Evolutionary conservation across 1,140 invertebrate species (phyloP), one percentile per base, ranked within the genome.

Genomic region (Rhagoletis zephyria): DNA sequence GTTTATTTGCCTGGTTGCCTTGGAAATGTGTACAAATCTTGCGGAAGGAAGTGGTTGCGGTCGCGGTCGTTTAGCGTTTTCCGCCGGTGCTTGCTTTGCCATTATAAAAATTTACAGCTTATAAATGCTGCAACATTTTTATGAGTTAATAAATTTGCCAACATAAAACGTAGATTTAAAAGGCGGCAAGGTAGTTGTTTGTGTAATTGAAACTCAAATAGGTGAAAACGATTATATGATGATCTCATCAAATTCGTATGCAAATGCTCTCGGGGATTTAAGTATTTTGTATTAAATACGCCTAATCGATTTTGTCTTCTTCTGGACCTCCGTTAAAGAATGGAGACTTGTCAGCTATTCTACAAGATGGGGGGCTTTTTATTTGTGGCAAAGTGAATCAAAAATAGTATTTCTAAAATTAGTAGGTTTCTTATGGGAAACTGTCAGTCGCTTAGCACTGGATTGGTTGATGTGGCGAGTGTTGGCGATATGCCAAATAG

Each of bases 81-180:
- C 74, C 48, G 4, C 45, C 45, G n/a, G n/a, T 48, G 45, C 70
- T 0, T 56, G 42, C 45, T 6, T 56, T n/a, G 10, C 48, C 74
- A 30, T 2, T 30, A 81, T 81, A 56, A 81, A 56, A 81, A 81
- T 81, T 81, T 81, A 81, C 74, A 30, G n/a, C 48, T 81, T 81
- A 56, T 81, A 56, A 56, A 56, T 19, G n/a, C 16, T 81, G 45
- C 9, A 51, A 81, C 48, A 56, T 56, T 81, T 81, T 56, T 81
- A 81, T 56, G 74, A 81, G 74, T 81, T 81, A 42, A 81, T 81
- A 81, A 81, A 81, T 81, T 81, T 56, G 3, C n/a, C 16, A 5
- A 14, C 4, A 30, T 56, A 51, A 81, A 51, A 56, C 19, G 10
- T 16, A 81, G 74, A 14, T n/a, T 42, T 19, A 56, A 56, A 42